Percentiles rank a stretch among this genome's conserved stretches.
phyloP scores from a whole-genome alignment of 2,797 vertebrate species.

The Oophaga sylvatica region DNA sequence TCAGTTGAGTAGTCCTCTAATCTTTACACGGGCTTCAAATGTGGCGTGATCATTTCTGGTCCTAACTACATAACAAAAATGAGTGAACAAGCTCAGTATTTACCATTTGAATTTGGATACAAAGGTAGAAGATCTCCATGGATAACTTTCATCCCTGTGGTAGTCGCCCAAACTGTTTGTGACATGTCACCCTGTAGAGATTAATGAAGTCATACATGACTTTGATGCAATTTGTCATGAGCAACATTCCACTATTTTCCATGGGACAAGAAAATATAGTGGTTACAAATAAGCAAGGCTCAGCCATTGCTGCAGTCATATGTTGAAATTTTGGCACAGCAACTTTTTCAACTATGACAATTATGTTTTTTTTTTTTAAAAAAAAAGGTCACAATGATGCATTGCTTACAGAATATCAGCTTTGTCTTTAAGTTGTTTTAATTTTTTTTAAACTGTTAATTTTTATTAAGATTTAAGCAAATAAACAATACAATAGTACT shows the following conservation, averaged over 20 bases:
- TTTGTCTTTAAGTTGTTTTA: too few relatives aligned
- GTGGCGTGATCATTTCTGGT: not conserved
- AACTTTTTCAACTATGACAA: not conserved
- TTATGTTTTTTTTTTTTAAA: not conserved
- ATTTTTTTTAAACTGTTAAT: too few relatives aligned
- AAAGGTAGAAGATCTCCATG: not conserved
- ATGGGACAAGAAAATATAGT: not conserved
- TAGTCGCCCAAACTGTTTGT: not conserved
- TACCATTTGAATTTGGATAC: not conserved
- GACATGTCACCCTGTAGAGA: not conserved
- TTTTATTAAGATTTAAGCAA: too few relatives aligned
- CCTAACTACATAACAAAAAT: not conserved
- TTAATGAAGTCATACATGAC: not conserved
- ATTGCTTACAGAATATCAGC: too few relatives aligned
- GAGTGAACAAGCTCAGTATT: not conserved
- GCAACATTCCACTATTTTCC: conserved; percentile 3
- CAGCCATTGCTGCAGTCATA: not conserved
- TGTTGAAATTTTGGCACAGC: not conserved
- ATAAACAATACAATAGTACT: too few relatives aligned
- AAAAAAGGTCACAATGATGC: not conserved
- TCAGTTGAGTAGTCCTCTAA: not conserved
- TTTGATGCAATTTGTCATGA: not conserved
- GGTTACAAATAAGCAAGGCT: not conserved
- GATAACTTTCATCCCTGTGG: not conserved
- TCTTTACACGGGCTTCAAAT: not conserved